Evolutionary conservation across 1,140 invertebrate genomes (phyloP), one percentile per base, ranked within the genome.

Genomic region (Scaptodrosophila lebanonensis): DNA sequence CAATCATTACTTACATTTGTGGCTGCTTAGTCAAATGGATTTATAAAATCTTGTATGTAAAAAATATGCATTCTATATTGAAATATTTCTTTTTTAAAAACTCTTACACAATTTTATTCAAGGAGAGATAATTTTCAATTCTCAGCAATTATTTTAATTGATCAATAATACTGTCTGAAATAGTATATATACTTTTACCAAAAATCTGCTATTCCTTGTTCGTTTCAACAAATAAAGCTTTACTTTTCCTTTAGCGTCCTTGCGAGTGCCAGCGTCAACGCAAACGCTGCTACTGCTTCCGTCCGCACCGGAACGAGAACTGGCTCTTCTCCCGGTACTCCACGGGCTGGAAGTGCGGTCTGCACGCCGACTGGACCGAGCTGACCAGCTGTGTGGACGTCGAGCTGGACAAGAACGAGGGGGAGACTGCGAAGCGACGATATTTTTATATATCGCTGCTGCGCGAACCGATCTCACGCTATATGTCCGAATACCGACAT

Each of bases 251-350:
- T 11, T 91, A 95, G 89, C 90, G 93, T 72, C 94, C 95, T 27
- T 98, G 94, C 85, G 93, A 93, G 77, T 97, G 95, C 89, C 94
- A 95, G 85, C 91, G 93, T 56, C 91, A 93, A 63, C 90, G 92
- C 48, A 97, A 97, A 88, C 91, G 95, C 56, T 98, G 96, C 88
- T 95, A 95, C 87, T 98, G 96, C 89, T 95, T 96, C 88, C 91
- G 95, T 76, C 95, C 95, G 50, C 93, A 94, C 89, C 91, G 93
- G 79, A 93, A 95, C 87, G 93, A 97, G 89, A 93, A 94, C 88
- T 99, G 98, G 98, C 90, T 99, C 38, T 99, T 99, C 88, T 98
- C 97, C 84, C 91, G 98, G 72, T 99, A 98, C 88, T 98, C 97
- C 4, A 98, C 97, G 11, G 98, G 98, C 39, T 99, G 98, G 98